Percentiles rank a stretch among this genome's conserved stretches.
Conservation (phyloP, 2,888 invertebrate genomes). For the Actias luna region DNA sequence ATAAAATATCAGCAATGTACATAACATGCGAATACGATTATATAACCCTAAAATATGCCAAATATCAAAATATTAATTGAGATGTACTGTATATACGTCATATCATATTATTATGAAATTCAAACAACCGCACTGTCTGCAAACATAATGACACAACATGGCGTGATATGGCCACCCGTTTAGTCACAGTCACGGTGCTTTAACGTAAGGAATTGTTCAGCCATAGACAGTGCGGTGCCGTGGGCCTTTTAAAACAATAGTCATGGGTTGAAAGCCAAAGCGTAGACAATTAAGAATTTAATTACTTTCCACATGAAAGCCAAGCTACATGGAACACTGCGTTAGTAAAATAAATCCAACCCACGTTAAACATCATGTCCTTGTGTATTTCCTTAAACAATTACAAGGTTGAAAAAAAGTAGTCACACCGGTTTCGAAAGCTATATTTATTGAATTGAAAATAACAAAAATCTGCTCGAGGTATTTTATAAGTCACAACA, state of each 20-base stretch:
- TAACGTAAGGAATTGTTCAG: constrained; percentile 32
- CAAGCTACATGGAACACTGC: constrained; percentile 2
- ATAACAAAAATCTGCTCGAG: not conserved
- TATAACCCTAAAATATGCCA: not conserved
- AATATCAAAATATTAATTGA: not conserved
- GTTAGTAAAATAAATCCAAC: not conserved
- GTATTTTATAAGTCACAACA: constrained; percentile 1
- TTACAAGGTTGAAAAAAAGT: not conserved
- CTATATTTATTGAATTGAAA: not conserved
- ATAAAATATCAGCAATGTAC: not conserved
- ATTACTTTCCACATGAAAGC: constrained; percentile 14
- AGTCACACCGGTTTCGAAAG: not conserved
- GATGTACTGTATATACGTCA: not conserved
- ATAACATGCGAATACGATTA: not conserved
- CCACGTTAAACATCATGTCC: not conserved
- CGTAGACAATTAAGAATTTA: constrained; percentile 14
- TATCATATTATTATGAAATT: constrained; percentile 24
- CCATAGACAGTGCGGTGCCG: constrained; percentile 38
- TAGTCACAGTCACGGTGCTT: constrained; percentile 21
- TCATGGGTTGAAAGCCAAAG: constrained; percentile 26
- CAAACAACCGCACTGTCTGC: constrained; percentile 35
- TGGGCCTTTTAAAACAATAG: constrained; percentile 29
- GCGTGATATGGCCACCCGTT: constrained; percentile 14
- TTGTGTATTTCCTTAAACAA: not conserved
- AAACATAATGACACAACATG: constrained; percentile 32